Conservation (phyloP, 2,888 invertebrate genomes). For the Stratiomys singularior region DNA sequence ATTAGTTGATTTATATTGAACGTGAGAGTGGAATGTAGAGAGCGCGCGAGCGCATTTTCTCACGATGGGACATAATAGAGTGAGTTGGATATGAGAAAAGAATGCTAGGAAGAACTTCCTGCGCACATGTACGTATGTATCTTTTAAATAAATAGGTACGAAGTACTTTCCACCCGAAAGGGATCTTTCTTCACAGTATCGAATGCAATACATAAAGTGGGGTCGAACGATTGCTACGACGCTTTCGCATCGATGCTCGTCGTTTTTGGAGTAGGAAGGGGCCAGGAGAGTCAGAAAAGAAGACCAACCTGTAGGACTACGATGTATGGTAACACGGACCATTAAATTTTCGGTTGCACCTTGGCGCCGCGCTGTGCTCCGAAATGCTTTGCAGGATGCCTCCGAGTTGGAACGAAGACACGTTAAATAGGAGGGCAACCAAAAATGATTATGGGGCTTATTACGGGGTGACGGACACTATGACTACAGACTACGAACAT, state of each 20-base stretch:
- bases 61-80: too few species aligned
- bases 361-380: not conserved
- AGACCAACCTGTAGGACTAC: conserved; percentile 41
- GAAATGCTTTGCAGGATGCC: conserved; percentile 5
- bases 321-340: conserved; percentile 21
- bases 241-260: not conserved
- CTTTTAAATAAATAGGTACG: not conserved
- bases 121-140: not conserved
- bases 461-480: conserved; percentile 23
- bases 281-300: not conserved
- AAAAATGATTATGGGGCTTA: conserved; percentile 32
- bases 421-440: not conserved
- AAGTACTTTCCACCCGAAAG: not conserved
- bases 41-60: conserved; percentile 30
- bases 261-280: not conserved
- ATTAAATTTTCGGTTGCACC: conserved; percentile 34
- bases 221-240: not conserved
- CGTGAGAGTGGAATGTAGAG: not conserved
- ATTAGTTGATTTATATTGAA: not conserved
- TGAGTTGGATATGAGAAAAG: too few species aligned
- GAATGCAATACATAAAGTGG: not conserved
- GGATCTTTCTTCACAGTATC: not conserved
- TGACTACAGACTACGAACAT: not conserved
- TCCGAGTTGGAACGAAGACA: not conserved
- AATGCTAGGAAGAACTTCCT: too few species aligned